Evolutionary conservation across 2,113 vertebrate species (phyloP).

Genomic region (Leptosomus discolor): DNA sequence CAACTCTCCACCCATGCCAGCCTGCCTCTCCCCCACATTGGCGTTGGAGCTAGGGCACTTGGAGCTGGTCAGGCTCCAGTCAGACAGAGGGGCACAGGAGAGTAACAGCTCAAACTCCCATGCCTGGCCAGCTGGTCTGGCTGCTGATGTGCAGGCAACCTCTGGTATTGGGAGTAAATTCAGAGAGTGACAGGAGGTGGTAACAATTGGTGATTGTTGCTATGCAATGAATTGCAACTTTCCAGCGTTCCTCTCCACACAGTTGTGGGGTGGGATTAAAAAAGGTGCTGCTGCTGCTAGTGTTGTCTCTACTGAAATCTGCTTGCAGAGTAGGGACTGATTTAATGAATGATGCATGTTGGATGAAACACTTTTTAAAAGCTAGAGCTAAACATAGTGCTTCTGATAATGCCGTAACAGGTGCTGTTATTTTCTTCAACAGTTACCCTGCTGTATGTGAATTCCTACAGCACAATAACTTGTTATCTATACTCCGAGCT

Average conservation of each 20-base stretch:
- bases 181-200: neutral
- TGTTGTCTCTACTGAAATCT: neutral
- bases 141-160: neutral
- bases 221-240: neutral
- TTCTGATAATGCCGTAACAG: conserved; percentile 26
- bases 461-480: conserved; percentile 99
- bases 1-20: rapidly evolving
- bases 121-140: neutral
- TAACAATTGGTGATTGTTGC: neutral
- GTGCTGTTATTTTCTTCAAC: conserved; percentile 26
- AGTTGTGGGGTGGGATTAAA: neutral
- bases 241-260: neutral
- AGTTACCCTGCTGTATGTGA: conserved; percentile 99
- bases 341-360: neutral
- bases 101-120: neutral
- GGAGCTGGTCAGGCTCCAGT: neutral
- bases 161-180: neutral
- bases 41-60: neutral
- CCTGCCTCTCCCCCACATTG: rapidly evolving
- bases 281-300: neutral
- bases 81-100: too few species aligned
- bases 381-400: neutral
- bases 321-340: neutral
- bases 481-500: conserved; percentile 98
- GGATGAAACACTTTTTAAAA: neutral